A percentile compares a stretch with the other conserved stretches of the same genome.
Conservation (phyloP, 2,113 vertebrate genomes). For the Gavia stellata region DNA sequence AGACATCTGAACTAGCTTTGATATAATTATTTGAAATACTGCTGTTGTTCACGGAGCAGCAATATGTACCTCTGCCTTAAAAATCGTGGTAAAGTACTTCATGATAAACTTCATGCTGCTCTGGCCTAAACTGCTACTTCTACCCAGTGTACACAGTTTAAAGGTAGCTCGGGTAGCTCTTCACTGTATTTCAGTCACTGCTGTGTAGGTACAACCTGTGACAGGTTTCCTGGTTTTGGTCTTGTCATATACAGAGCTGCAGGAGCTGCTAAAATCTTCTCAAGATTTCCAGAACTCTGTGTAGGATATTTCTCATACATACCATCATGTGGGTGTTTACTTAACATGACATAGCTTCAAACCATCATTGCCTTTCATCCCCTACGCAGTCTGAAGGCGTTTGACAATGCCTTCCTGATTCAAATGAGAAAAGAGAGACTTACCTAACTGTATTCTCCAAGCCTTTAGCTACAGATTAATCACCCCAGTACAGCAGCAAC, state of each 20-base stretch:
- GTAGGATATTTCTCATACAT: conserved; percentile 3
- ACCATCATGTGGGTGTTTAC: conserved; percentile 38
- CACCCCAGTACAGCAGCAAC: not conserved
- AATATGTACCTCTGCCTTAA: not conserved
- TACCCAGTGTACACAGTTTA: rapidly evolving
- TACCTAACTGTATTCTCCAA: not conserved
- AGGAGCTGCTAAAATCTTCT: not conserved
- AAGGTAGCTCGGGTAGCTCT: not conserved
- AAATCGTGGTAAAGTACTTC: not conserved
- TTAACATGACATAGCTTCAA: conserved; percentile 45
- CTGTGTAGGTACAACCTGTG: not conserved
- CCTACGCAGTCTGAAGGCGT: conserved; percentile 45
- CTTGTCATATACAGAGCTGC: not conserved
- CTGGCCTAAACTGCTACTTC: not conserved
- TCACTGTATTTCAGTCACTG: not conserved
- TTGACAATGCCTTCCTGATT: conserved; percentile 18
- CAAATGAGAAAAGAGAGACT: not conserved
- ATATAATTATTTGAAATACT: not conserved
- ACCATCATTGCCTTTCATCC: conserved; percentile 15
- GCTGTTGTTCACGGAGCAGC: not conserved
- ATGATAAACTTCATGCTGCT: not conserved
- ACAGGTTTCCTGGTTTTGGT: not conserved
- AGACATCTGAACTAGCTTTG: not conserved
- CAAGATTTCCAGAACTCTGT: not conserved
- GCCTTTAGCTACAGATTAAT: not conserved